phyloP scores from a whole-genome alignment of 2,888 invertebrate species.

The Drosophila affinis region DNA sequence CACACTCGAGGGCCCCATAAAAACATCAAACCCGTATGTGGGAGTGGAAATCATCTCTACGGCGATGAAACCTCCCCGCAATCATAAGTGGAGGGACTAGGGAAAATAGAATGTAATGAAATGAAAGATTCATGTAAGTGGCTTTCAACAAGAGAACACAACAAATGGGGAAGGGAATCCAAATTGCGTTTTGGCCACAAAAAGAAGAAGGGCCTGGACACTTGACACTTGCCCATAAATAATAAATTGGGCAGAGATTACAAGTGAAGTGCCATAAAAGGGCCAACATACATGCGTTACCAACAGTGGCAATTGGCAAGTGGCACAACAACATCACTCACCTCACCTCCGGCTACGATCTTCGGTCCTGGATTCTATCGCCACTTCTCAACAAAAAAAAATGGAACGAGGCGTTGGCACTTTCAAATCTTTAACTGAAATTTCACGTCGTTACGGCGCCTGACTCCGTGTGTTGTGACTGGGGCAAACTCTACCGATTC shows the following conservation, averaged over 20 bases:
- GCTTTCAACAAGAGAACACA: conserved; percentile 13
- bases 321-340: neutral
- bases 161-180: neutral
- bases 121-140: conserved; percentile 62
- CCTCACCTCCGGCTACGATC: conserved; percentile 1
- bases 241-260: conserved; percentile 24
- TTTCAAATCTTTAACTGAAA: conserved; percentile 57
- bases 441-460: conserved; percentile 21
- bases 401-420: neutral
- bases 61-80: neutral
- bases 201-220: neutral
- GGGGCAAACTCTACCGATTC: neutral
- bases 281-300: neutral
- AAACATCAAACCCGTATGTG: conserved; percentile 12
- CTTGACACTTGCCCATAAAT: conserved; percentile 30
- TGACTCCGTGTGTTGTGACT: neutral
- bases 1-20: conserved; percentile 36
- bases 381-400: too few relatives aligned
- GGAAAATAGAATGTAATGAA: conserved; percentile 21
- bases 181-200: conserved; percentile 5
- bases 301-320: neutral
- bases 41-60: conserved; percentile 28
- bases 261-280: neutral
- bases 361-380: conserved; percentile 16
- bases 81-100: neutral